phyloP scores from a whole-genome alignment of 2,113 vertebrate genomes.

The Taurulus bubalis region DNA sequence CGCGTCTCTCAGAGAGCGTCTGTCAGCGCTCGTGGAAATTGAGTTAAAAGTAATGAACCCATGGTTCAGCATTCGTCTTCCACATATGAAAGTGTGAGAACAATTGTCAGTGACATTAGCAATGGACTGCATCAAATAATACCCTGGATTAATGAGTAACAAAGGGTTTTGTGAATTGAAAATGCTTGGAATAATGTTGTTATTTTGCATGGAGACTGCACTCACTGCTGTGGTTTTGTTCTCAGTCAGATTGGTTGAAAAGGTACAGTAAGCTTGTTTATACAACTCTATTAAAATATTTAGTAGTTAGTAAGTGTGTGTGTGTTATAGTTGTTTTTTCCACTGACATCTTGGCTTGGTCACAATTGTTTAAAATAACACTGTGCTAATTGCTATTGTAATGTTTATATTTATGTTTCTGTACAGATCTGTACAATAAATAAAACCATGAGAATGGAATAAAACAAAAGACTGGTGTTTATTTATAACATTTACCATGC shows the following conservation, averaged over 20 bases:
- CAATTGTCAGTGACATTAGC: slow-evolving; percentile 79
- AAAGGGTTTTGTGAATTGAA: background rate
- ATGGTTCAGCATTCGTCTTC: slow-evolving; percentile 52
- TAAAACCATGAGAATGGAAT: background rate
- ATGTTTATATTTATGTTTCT: background rate
- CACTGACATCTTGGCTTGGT: no score
- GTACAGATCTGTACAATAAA: background rate
- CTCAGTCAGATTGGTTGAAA: background rate
- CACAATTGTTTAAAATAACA: no score
- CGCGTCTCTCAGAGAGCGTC: slow-evolving; percentile 77
- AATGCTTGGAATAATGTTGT: background rate
- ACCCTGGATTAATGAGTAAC: background rate
- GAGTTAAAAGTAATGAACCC: slow-evolving; percentile 60
- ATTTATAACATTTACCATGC: background rate
- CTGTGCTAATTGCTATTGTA: no score
- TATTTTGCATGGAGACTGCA: no score
- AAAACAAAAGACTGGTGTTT: background rate
- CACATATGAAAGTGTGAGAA: slow-evolving; percentile 76
- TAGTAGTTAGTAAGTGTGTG: no score
- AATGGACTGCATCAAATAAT: background rate
- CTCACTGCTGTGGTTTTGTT: background rate
- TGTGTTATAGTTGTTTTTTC: no score
- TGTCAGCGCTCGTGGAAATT: slow-evolving; percentile 74
- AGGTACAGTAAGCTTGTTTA: background rate
- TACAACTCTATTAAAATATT: no score